Base-by-base conservation (phyloP, 2,888 invertebrate genomes). In the Thysanoteuthis rhombus region DNA sequence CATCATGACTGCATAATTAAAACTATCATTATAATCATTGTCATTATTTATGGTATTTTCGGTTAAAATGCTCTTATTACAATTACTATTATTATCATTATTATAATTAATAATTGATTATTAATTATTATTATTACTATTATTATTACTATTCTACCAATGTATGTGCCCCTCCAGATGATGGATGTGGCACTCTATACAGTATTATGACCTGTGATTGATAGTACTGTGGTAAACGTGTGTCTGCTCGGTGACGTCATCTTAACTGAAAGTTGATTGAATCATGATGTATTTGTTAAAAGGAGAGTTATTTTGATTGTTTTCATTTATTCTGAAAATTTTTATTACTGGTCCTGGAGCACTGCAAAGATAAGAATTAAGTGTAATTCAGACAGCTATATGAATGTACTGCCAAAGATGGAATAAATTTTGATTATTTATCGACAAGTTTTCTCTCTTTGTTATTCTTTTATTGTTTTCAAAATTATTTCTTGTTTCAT, bases 351-450 rank as follows among this genome's bases (percentile, higher is more conserved):
- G 93, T 58, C 93, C 47, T 93, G 93, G 93, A 93, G 52, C 93
- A 93, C 93, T 93, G 93, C 52, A 93, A 58, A 93, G 93, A 58
- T 52, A 47, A 92, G 42, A 92, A 58, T 52, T 93, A 93, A 58
- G 93, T 93, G 93, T 93, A 93, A 58, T 47, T 47, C 93, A 93
- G 93, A 93, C 93, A 93, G 93, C 93, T 93, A 93, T 93, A 93
- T 93, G 93, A 93, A 93, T 93, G 93, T 93, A 93, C 93, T 93
- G 93, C 93, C 93, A 93, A 93, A 93, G 93, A 52, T 93, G 93
- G 93, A 93, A 93, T 93, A 93, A 93, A 93, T 93, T 93, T 93
- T 93, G 58, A 93, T 93, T 93, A 93, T 93, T 93, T 93, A 93
- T 93, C 93, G 52, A 93, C 52, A 93, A 93, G 16, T 32, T 39